Evolutionary conservation across 2,113 vertebrate genomes (phyloP).

Genomic region (Acrocephalus arundinaceus): DNA sequence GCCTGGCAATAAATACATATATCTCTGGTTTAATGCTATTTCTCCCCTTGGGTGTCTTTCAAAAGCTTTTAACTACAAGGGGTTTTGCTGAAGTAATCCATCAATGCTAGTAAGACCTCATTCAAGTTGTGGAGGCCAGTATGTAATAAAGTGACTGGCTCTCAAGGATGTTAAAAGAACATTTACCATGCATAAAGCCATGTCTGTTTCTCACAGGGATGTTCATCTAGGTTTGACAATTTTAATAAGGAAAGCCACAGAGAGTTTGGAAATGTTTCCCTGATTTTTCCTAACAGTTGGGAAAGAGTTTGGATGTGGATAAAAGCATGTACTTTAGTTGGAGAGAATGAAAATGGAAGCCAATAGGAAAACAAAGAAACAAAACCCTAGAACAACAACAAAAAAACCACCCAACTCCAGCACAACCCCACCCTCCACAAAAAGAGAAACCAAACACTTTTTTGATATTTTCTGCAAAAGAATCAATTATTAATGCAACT

Average conservation of each 20-base stretch:
- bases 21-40: not conserved
- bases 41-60: constrained; percentile 28
- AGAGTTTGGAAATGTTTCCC: not conserved
- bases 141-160: not conserved
- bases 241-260: constrained; percentile 23
- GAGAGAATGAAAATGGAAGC: not conserved
- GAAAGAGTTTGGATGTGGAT: not conserved
- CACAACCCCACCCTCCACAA: rapidly evolving
- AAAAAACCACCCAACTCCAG: not conserved
- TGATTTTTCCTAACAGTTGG: not conserved
- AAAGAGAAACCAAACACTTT: not conserved
- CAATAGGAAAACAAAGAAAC: not conserved
- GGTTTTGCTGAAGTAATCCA: constrained; percentile 12
- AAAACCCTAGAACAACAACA: not conserved
- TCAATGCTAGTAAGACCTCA: not conserved
- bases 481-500: not conserved
- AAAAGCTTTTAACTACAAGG: constrained; percentile 16
- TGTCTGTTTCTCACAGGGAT: not conserved
- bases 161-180: not conserved
- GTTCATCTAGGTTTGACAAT: not conserved
- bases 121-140: not conserved
- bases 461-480: not conserved
- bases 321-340: not conserved
- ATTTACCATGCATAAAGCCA: not conserved
- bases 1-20: not conserved